phyloP scores from a whole-genome alignment of 2,888 invertebrate species.

The Drosophila affinis region DNA sequence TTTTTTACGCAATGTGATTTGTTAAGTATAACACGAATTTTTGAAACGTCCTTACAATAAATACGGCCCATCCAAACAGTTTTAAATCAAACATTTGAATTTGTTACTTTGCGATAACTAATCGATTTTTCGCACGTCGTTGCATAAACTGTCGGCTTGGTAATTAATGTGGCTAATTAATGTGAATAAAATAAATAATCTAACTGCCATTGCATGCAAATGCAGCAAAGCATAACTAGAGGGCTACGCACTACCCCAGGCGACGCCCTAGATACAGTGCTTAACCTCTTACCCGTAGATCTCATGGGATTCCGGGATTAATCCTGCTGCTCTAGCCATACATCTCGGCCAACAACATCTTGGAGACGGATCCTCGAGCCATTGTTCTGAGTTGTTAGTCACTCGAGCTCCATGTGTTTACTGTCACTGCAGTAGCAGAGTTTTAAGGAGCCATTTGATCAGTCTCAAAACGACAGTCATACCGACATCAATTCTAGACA shows the following conservation, averaged over 20 bases:
- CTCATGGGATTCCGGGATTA: no score
- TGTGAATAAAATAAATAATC: no score
- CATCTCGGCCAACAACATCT: constrained; percentile 91
- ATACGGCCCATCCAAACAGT: constrained; percentile 75
- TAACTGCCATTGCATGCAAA: no score
- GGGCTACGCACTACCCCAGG: no score
- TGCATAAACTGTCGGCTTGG: no score
- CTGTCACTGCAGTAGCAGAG: constrained; percentile 28
- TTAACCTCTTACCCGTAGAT: no score
- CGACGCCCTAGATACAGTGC: no score
- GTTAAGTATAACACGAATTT: constrained; percentile 70
- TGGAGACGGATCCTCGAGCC: constrained; percentile 78
- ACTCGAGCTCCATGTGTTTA: constrained; percentile 24
- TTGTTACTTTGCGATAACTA: no score
- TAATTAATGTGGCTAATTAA: no score
- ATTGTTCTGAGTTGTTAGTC: constrained; percentile 6
- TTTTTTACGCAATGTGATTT: constrained; percentile 76
- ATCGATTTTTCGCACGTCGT: no score
- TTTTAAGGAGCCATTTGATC: constrained; percentile 35
- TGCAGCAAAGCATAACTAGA: no score
- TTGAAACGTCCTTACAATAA: constrained; percentile 78
- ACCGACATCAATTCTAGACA: neutral
- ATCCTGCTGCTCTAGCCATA: constrained; percentile 92
- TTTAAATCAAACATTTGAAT: constrained; percentile 14
- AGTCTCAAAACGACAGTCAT: no score